Conservation (phyloP, 2,797 vertebrate species). For the Potorous gilbertii region DNA sequence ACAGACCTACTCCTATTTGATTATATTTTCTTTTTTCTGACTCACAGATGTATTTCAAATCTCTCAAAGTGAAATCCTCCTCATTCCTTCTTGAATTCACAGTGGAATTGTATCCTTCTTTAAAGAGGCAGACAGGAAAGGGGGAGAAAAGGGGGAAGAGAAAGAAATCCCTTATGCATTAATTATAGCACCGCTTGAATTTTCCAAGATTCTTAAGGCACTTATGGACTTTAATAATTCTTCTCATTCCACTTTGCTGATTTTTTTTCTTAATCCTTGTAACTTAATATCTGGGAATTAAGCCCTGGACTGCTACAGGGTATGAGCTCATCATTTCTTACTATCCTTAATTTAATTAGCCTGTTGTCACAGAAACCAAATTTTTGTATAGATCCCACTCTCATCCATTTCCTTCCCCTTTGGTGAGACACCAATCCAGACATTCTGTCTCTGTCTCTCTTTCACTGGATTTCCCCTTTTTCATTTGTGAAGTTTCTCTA, state of each 20-base stretch:
- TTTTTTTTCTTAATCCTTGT: constrained; percentile 39
- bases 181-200: constrained; percentile 66
- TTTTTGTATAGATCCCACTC: not conserved
- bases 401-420: not conserved
- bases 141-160: constrained; percentile 23
- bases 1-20: constrained; percentile 7
- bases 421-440: constrained; percentile 12
- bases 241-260: constrained; percentile 57
- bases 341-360: not conserved
- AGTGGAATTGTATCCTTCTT: constrained; percentile 44
- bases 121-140: constrained; percentile 8
- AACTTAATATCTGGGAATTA: constrained; percentile 31
- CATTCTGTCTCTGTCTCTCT: constrained; percentile 20
- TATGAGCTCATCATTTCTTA: not conserved
- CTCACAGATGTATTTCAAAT: constrained; percentile 38
- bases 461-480: not conserved
- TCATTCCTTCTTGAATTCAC: constrained; percentile 46
- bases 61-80: constrained; percentile 61
- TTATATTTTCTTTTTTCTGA: constrained; percentile 20
- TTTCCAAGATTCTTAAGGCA: constrained; percentile 64
- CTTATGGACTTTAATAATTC: constrained; percentile 54
- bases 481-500: constrained; percentile 1
- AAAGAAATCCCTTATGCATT: constrained; percentile 68
- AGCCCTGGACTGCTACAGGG: not conserved
- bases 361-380: not conserved